Percentiles rank a stretch among this genome's conserved stretches.
Evolutionary conservation across 2,888 invertebrate species (phyloP).

Genomic region (Metopia argyrocephala): DNA sequence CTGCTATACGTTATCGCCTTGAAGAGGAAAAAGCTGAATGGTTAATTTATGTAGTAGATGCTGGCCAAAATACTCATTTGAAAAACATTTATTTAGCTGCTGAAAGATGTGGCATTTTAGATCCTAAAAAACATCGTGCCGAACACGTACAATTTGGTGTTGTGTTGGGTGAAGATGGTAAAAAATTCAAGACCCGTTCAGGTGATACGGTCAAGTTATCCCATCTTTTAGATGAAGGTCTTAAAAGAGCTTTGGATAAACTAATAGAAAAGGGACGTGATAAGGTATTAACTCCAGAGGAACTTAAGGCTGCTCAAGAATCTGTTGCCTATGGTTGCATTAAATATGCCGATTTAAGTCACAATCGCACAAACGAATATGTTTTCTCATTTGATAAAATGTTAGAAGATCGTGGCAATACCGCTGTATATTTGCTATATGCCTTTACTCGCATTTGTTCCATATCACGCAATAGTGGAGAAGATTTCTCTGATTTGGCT

Average conservation of each 20-base stretch:
- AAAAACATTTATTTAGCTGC: slow-evolving; percentile 89
- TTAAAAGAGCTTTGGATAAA: slow-evolving; percentile 89
- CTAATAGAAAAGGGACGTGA: slow-evolving; percentile 92
- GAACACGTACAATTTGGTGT: slow-evolving; percentile 98
- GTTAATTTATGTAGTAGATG: slow-evolving; percentile 95
- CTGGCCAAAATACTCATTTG: slow-evolving; percentile 88
- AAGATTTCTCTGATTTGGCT: slow-evolving; percentile 82
- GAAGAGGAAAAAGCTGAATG: slow-evolving; percentile 92
- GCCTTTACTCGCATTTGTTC: slow-evolving; percentile 96
- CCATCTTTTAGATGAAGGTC: slow-evolving; percentile 94
- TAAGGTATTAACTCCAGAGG: slow-evolving; percentile 88
- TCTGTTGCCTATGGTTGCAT: slow-evolving; percentile 98
- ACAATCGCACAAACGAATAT: slow-evolving; percentile 95
- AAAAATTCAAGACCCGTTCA: slow-evolving; percentile 98
- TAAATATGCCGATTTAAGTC: slow-evolving; percentile 97
- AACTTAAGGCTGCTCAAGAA: slow-evolving; percentile 90
- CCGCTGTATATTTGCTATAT: slow-evolving; percentile 97
- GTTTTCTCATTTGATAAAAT: slow-evolving; percentile 99
- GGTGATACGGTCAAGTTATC: slow-evolving; percentile 95
- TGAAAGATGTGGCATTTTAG: slow-evolving; percentile 85
- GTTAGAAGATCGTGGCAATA: slow-evolving; percentile 99
- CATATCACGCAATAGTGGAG: slow-evolving; percentile 85
- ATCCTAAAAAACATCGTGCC: slow-evolving; percentile 83
- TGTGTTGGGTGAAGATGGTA: slow-evolving; percentile 98
- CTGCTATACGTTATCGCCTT: slow-evolving; percentile 90